A percentile compares a stretch with the other conserved stretches of the same genome.
These are phyloP conservation scores for Speoplatyrhinus poulsoni DNA, from an alignment of 2,113 vertebrate genomes.

Conservation along the genomic window DNA sequence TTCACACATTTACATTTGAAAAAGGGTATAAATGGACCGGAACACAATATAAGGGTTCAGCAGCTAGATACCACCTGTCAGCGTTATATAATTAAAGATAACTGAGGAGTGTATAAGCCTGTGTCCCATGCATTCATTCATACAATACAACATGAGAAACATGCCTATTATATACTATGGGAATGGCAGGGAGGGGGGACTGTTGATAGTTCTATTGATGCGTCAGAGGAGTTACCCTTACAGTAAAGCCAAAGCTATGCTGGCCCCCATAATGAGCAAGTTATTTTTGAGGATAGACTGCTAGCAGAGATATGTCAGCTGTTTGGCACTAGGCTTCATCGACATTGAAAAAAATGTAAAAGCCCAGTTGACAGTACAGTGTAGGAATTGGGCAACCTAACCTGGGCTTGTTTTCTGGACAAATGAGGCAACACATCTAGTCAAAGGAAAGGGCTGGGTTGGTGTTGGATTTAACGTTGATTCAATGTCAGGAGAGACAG, in stretches of 20 bases:
- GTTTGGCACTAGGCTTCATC: conserved; percentile 71
- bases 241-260: conserved; percentile 62
- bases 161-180: not conserved
- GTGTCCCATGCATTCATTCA: not conserved
- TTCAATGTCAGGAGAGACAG: not conserved
- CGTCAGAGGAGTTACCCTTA: conserved; percentile 33
- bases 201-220: conserved; percentile 40
- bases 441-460: no score
- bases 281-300: conserved; percentile 76
- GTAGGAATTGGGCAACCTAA: conserved; percentile 49
- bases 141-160: not conserved
- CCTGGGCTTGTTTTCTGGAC: conserved; percentile 36
- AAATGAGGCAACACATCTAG: not conserved
- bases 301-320: conserved; percentile 78
- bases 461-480: conserved; percentile 16
- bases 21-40: no score
- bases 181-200: not conserved
- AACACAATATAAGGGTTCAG: no score
- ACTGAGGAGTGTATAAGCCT: no score
- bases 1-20: no score
- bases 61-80: no score
- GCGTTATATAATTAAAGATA: no score
- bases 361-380: conserved; percentile 36
- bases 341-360: conserved; percentile 45
- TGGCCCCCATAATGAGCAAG: conserved; percentile 67